Evolutionary conservation across 2,888 invertebrate species (phyloP).

Genomic region (Ochropleura plecta): DNA sequence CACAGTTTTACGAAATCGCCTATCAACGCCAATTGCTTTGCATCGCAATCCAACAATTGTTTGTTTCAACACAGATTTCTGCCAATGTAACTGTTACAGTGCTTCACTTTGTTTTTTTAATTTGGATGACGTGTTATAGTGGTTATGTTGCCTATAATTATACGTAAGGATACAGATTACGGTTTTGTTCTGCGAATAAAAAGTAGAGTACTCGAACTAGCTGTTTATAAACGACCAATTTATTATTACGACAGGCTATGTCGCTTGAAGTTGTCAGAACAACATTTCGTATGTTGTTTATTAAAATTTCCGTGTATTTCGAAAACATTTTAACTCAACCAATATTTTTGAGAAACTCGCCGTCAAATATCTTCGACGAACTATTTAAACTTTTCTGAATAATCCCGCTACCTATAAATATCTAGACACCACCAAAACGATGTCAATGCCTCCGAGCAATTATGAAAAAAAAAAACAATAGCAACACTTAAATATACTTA

Average conservation of each 20-base stretch:
- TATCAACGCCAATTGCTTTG: slow-evolving; percentile 72
- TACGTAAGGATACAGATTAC: slow-evolving; percentile 38
- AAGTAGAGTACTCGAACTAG: slow-evolving; percentile 29
- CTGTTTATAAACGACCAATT: slow-evolving; percentile 33
- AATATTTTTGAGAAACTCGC: background rate
- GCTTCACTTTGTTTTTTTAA: slow-evolving; percentile 55
- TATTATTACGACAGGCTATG: slow-evolving; percentile 5
- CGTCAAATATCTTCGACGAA: background rate
- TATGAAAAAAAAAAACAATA: slow-evolving; percentile 73
- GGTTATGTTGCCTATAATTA: slow-evolving; percentile 53
- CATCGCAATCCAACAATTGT: slow-evolving; percentile 66
- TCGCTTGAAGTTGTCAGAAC: slow-evolving; percentile 8
- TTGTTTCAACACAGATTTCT: slow-evolving; percentile 63
- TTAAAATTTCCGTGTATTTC: background rate
- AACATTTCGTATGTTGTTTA: background rate
- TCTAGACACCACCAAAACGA: slow-evolving; percentile 45
- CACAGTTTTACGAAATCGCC: slow-evolving; percentile 75
- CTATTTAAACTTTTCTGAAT: background rate
- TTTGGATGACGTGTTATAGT: slow-evolving; percentile 46
- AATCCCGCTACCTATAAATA: slow-evolving; percentile 10
- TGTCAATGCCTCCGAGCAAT: slow-evolving; percentile 71
- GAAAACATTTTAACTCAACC: background rate
- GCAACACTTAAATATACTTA: slow-evolving; percentile 75
- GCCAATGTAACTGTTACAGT: slow-evolving; percentile 43
- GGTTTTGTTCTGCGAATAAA: slow-evolving; percentile 43